phyloP scores from a whole-genome alignment of 2,888 invertebrate species.

The Lochmaea capreae region DNA sequence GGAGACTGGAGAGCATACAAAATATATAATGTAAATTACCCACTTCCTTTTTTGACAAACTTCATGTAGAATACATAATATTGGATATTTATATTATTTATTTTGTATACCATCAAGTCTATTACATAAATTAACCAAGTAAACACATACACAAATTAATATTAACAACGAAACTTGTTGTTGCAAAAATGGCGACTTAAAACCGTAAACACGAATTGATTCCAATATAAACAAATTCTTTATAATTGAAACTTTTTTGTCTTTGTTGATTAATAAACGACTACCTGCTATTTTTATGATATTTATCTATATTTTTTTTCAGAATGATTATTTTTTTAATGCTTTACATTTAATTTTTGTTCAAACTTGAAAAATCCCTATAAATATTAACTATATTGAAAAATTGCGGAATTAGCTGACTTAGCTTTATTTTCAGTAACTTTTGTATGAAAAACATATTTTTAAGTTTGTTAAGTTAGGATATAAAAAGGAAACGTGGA shows the following conservation, averaged over 20 bases:
- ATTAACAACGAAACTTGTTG: neutral
- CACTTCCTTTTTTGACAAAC: too few relatives aligned
- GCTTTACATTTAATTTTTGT: neutral
- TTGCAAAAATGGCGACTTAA: neutral
- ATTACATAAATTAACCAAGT: too few relatives aligned
- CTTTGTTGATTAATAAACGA: neutral
- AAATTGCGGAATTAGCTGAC: neutral
- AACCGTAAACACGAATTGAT: neutral
- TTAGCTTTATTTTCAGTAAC: too few relatives aligned
- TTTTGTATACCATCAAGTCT: too few relatives aligned
- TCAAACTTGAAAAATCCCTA: neutral
- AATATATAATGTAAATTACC: too few relatives aligned
- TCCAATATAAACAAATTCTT: slow-evolving; percentile 2
- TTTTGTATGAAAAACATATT: too few relatives aligned
- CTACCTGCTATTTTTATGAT: neutral
- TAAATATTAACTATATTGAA: neutral
- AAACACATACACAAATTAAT: neutral
- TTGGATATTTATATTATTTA: too few relatives aligned
- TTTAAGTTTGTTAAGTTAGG: too few relatives aligned
- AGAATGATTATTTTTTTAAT: neutral
- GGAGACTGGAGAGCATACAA: too few relatives aligned
- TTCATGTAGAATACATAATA: too few relatives aligned
- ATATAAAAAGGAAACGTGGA: too few relatives aligned
- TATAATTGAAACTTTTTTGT: slow-evolving; percentile 1
- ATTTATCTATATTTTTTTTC: neutral